phyloP scores from a whole-genome alignment of 2,888 invertebrate species.

The Maniola hyperantus region DNA sequence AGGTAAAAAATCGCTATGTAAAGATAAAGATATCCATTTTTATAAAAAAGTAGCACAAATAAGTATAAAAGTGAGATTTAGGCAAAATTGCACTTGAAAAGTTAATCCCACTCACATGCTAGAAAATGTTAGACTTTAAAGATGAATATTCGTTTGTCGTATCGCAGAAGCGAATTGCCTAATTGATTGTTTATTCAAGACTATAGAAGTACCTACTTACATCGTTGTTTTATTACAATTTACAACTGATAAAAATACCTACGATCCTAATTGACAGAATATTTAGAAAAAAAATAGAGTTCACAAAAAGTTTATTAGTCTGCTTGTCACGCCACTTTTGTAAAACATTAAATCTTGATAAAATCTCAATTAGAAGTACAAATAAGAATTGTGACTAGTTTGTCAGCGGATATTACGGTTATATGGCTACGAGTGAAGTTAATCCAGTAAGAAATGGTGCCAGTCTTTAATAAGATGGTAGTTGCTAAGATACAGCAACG shows the following conservation, averaged over 20 bases:
- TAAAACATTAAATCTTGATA: constrained; percentile 37
- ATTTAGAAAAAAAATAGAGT: constrained; percentile 24
- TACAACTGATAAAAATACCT: constrained; percentile 1
- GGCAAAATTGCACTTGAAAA: background rate
- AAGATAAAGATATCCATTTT: background rate
- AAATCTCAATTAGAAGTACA: constrained; percentile 52
- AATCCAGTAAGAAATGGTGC: constrained; percentile 50
- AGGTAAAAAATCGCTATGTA: background rate
- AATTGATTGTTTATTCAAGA: too few species aligned
- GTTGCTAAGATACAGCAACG: constrained; percentile 11
- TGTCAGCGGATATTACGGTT: constrained; percentile 61
- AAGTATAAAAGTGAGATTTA: background rate
- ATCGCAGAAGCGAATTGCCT: too few species aligned
- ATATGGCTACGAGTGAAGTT: constrained; percentile 49
- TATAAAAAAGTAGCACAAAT: too few species aligned
- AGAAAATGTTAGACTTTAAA: too few species aligned
- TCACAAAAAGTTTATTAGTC: constrained; percentile 46
- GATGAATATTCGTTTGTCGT: too few species aligned
- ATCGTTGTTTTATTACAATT: background rate
- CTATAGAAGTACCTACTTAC: background rate
- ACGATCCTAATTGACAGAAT: constrained; percentile 14
- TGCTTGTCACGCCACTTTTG: constrained; percentile 35
- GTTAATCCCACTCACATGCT: background rate
- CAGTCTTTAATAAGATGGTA: constrained; percentile 28
- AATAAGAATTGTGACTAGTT: constrained; percentile 49